Base-by-base conservation (phyloP, 2,797 vertebrate genomes). In the Menidia menidia region DNA sequence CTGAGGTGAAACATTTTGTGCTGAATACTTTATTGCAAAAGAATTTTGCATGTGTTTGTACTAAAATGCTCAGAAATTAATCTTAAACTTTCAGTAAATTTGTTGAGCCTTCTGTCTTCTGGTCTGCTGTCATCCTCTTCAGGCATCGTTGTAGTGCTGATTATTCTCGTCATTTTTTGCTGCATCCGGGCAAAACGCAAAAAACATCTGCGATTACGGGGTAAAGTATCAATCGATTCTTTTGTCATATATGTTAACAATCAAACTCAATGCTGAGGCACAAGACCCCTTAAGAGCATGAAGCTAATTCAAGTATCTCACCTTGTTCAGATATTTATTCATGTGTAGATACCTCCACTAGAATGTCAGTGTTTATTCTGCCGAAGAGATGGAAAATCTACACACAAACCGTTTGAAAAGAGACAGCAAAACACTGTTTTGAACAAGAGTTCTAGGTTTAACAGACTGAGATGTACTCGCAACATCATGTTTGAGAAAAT, bases 101-200 rank as follows among this genome's bases (percentile, higher is more conserved):
- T 43, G 31, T 51, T 62, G 14, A 15, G 10, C 0, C 33, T 16
- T 41, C 6, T 10, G 10, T 31, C 30, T 30, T 13, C 3, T 5
- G 18, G 4, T 1, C 57, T 33, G 0, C 32, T 30, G 2, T 48
- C 59, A 12, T 84, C 63, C 44, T 42, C 44, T 11, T 48, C 71
- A 83, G 81, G 75, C 39, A 0, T 92, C 0, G 83, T 84, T 31
- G 0, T 92, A 5, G 0, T 88, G 74, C 75, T 92, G 47, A 69
- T 89, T 0, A 4, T 89, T 3, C 0, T 64, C 0, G 30, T 79
- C 41, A 73, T 90, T 0, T 0, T 72, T 54, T 88, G 81, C 81
- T 90, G 80, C 35, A 0, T 78, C 56, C 1, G 1, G 3, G 16
- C 35, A 25, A 80, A 4, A 41, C 25, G 57, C 51, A 85, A 7